These are phyloP conservation scores for Rhinopithecus roxellana DNA, from an alignment of 2,113 vertebrate species.

Conservation along the genomic window DNA sequence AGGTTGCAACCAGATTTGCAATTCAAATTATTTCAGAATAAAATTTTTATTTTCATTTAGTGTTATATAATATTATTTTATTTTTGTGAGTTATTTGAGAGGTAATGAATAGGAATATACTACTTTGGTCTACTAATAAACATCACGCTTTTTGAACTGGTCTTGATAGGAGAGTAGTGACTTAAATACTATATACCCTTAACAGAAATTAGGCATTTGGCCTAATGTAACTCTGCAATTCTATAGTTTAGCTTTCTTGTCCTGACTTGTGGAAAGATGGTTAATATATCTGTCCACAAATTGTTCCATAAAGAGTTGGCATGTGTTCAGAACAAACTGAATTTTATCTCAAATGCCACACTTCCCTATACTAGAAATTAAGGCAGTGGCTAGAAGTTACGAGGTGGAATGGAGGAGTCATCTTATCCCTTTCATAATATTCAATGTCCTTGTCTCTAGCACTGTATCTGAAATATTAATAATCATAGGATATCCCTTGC, in stretches of 20 bases:
- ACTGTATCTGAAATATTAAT: background rate
- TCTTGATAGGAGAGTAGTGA: background rate
- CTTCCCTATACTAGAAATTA: background rate
- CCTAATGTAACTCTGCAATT: background rate
- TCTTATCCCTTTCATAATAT: background rate
- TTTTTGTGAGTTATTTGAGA: slow-evolving; percentile 37
- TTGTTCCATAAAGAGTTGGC: background rate
- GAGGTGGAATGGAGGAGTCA: background rate
- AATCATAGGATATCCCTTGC: background rate
- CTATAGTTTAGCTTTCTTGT: background rate
- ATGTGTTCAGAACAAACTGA: background rate
- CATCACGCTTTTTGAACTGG: background rate
- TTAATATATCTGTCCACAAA: background rate
- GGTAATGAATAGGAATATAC: background rate
- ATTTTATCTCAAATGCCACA: background rate
- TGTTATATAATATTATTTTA: background rate
- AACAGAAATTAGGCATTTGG: background rate
- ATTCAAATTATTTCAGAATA: slow-evolving; percentile 34
- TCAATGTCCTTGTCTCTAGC: background rate
- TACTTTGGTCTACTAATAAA: background rate
- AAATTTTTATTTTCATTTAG: slow-evolving; percentile 23
- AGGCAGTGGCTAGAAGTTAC: background rate
- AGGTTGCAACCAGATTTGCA: background rate
- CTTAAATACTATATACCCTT: background rate
- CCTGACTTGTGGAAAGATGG: background rate